Evolutionary conservation across 2,888 invertebrate species (phyloP).

Genomic region (Miltochrista miniata): DNA sequence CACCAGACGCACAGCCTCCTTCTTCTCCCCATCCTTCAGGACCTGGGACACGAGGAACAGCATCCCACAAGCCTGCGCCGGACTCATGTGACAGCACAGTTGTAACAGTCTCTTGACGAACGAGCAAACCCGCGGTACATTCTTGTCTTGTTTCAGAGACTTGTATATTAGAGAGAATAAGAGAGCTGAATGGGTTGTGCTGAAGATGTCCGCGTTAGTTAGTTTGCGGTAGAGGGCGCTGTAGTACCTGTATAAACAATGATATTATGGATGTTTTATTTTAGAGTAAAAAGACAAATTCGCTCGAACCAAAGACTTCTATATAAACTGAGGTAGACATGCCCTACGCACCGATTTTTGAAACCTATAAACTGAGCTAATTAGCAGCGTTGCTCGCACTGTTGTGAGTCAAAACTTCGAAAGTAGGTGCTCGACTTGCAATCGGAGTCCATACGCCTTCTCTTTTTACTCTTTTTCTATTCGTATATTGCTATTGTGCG

Average conservation of each 20-base stretch:
- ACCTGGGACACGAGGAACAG: conserved; percentile 91
- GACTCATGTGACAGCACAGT: conserved; percentile 87
- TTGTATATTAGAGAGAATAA: conserved; percentile 94
- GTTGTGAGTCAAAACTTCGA: no score
- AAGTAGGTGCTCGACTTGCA: no score
- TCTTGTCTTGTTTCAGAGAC: conserved; percentile 91
- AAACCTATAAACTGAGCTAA: no score
- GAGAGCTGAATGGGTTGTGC: conserved; percentile 88
- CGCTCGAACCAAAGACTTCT: no score
- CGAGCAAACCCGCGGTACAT: conserved; percentile 88
- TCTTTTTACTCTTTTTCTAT: no score
- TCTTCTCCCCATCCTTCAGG: conserved; percentile 57
- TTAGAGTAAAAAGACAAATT: no score
- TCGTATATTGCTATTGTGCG: no score
- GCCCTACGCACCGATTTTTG: no score
- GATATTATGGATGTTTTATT: no score
- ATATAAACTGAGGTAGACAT: no score
- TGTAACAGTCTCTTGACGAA: conserved; percentile 89
- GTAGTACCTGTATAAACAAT: conserved; percentile 86
- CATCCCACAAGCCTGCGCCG: conserved; percentile 92
- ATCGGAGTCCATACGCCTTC: no score
- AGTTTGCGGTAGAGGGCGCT: conserved; percentile 95
- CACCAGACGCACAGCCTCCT: conserved; percentile 56
- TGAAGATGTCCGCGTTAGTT: conserved; percentile 87
- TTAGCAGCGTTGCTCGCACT: no score